phyloP scores from a whole-genome alignment of 2,888 invertebrate genomes.

The Bombylius major region DNA sequence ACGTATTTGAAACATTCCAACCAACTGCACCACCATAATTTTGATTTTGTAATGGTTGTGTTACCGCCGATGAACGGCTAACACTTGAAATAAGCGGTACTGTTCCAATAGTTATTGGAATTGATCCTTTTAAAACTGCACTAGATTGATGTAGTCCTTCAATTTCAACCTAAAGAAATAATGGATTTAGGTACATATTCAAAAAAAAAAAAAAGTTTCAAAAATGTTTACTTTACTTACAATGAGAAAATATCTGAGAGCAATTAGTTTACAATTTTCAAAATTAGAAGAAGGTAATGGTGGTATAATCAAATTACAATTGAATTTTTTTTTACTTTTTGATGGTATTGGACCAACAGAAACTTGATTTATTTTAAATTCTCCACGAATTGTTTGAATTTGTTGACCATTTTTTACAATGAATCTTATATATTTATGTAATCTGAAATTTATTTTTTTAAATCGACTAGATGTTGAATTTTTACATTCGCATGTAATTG shows the following conservation, averaged over 20 bases:
- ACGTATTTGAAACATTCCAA: too few species aligned
- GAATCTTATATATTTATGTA: not conserved
- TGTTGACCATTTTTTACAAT: not conserved
- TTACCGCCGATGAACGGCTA: too few species aligned
- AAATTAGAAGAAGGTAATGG: not conserved
- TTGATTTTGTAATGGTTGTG: too few species aligned
- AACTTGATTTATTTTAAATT: not conserved
- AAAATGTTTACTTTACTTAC: not conserved
- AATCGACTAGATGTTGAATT: slow-evolving; percentile 40
- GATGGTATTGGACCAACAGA: not conserved
- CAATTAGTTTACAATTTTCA: not conserved
- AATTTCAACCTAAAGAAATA: not conserved
- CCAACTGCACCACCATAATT: too few species aligned
- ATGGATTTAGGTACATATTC: too few species aligned
- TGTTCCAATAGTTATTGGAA: slow-evolving; percentile 34
- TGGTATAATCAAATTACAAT: not conserved
- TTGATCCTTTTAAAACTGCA: slow-evolving; percentile 9
- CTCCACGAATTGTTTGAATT: not conserved
- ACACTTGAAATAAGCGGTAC: slow-evolving; percentile 18
- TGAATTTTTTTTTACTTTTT: not conserved
- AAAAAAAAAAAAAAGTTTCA: too few species aligned
- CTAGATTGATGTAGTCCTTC: not conserved
- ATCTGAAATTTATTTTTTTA: not conserved
- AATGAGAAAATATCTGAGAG: not conserved
- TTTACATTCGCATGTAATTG: slow-evolving; percentile 39